Percentiles rank a stretch among this genome's conserved stretches.
Conservation (phyloP, 2,797 vertebrate species). For the Harpagifer antarcticus region DNA sequence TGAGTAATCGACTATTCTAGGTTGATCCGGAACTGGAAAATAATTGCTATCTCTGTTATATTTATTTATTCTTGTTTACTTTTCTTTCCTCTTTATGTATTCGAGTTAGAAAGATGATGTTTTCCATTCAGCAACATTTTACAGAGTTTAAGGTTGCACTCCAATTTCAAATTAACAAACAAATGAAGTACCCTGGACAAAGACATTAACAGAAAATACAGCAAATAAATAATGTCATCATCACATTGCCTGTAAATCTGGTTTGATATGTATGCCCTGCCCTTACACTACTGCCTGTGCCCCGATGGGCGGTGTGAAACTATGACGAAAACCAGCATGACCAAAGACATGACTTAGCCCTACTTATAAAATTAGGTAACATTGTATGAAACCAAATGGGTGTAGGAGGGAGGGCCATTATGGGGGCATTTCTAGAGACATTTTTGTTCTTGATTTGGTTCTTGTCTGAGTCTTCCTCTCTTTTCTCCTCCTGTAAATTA, state of each 20-base stretch:
- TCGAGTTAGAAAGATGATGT: too few relatives aligned
- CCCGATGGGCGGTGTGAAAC: constrained; percentile 21
- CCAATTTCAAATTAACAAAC: not conserved
- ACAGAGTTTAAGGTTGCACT: too few relatives aligned
- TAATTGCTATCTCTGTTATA: too few relatives aligned
- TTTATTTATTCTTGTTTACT: too few relatives aligned
- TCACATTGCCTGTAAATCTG: not conserved
- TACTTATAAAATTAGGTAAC: constrained; percentile 40
- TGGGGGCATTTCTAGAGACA: constrained; percentile 19
- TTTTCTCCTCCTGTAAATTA: constrained; percentile 45
- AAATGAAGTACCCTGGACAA: not conserved
- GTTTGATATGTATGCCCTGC: not conserved
- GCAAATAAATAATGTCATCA: not conserved
- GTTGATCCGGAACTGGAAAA: too few relatives aligned
- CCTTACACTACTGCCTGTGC: not conserved
- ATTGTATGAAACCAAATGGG: not conserved
- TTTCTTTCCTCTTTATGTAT: too few relatives aligned
- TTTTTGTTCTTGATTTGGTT: constrained; percentile 4
- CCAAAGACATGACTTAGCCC: not conserved
- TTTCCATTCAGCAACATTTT: too few relatives aligned
- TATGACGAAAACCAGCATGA: not conserved
- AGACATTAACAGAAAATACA: not conserved
- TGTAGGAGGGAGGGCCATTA: constrained; percentile 20
- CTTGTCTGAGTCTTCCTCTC: constrained; percentile 9
- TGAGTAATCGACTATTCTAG: too few relatives aligned